Base-by-base conservation (phyloP, 1,140 invertebrate genomes). In the Chironomus striatipennis region DNA sequence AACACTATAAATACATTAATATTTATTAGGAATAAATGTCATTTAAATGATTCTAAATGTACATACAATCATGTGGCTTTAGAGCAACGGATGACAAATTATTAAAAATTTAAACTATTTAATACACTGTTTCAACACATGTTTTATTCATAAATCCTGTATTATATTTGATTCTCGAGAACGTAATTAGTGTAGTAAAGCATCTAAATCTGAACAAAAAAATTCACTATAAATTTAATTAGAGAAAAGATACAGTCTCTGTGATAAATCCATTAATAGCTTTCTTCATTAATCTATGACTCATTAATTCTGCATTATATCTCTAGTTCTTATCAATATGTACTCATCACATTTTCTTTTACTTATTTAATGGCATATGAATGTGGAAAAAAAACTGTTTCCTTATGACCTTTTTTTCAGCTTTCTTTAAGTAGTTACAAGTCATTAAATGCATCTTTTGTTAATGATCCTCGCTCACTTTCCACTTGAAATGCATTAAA, bases 21-120 rank as follows among this genome's bases (percentile, higher is more conserved):
- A 57, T 57, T 57, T 57, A 57, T 57, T 57, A 57, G 47, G 47
- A 57, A 57, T 57, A 57, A 57, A 57, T 57, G 47, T 57, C 47
- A 15, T 57, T 12, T 57, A 57, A 57, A 57, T 57, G 47, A 57
- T 57, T 57, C 9, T 57, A 57, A 57, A 57, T 57, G 47, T 57
- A 57, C 47, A 57, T 57, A 57, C 47, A 57, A 57, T n/a, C 12
- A n/a, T n/a, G 12, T 57, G 12, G 47, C 47, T 57, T 57, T 57
- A 10, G 47, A n/a, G n/a, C n/a, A 57, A n/a, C 12, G 3, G 47
- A 57, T 57, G 47, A 57, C 47, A 57, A 57, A 57, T n/a, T 57
- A 57, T 57, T 57, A 57, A 57, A 57, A 57, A 57, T 57, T 57
- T 12, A 57, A 57, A 57, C n/a, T 5, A 57, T 57, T 57, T 57